Conservation (phyloP, 2,113 vertebrate species). For the Eulemur macaco region DNA sequence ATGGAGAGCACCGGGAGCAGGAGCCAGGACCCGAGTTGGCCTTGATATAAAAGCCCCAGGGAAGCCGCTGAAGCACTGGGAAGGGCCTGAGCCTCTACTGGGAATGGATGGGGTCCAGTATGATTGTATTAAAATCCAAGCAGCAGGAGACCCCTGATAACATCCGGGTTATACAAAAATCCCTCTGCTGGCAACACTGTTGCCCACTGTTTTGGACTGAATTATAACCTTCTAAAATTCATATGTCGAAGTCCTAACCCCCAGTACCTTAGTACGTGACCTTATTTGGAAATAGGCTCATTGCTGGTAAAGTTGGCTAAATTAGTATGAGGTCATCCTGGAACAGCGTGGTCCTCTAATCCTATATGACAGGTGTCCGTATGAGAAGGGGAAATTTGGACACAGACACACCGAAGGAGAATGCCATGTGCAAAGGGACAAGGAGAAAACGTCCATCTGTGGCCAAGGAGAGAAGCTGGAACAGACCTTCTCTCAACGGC, state of each 20-base stretch:
- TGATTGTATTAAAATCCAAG: neutral
- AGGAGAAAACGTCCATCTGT: neutral
- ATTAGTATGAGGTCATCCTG: neutral
- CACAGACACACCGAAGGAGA: neutral
- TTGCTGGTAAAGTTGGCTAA: neutral
- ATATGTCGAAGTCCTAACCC: neutral
- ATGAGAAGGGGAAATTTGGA: neutral
- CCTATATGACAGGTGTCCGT: neutral
- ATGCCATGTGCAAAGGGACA: neutral
- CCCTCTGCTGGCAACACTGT: neutral
- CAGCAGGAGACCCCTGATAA: neutral
- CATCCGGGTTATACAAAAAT: neutral
- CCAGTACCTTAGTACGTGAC: neutral
- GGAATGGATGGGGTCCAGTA: neutral
- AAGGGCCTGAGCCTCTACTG: neutral
- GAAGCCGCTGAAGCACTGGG: neutral
- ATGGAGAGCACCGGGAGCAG: neutral
- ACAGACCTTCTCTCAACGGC: neutral
- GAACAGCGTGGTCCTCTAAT: neutral
- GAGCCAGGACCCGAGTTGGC: neutral
- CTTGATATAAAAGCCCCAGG: neutral
- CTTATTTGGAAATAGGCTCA: neutral
- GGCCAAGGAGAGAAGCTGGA: neutral
- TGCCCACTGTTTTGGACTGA: neutral
- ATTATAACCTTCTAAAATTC: neutral